Percentiles rank a stretch among this genome's conserved stretches.
Evolutionary conservation across 2,888 invertebrate genomes (phyloP).

Genomic region (Drosophila gaucha): DNA sequence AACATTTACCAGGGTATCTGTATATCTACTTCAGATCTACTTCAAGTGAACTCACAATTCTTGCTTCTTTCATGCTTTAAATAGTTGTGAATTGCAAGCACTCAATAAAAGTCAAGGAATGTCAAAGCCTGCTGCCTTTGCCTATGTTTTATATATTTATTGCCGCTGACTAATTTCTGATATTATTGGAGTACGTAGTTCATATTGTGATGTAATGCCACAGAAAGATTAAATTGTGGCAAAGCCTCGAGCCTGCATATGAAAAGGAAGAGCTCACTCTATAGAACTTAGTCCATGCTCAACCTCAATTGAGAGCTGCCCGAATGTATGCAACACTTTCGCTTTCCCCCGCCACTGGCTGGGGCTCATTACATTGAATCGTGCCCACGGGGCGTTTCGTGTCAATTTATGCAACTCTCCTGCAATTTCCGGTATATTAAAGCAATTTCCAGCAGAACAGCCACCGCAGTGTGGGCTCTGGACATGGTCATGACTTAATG

Average conservation of each 20-base stretch:
- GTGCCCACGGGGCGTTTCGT: conserved; percentile 81
- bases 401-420: conserved; percentile 82
- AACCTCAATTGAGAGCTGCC: background rate
- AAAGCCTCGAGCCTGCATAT: background rate
- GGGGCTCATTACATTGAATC: conserved; percentile 68
- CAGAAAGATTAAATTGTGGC: background rate
- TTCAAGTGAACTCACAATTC: too few species aligned
- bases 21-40: background rate
- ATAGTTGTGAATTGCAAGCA: background rate
- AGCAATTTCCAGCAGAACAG: conserved; percentile 74
- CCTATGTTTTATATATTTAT: background rate
- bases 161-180: too few species aligned
- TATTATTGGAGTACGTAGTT: too few species aligned
- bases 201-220: too few species aligned
- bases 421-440: conserved; percentile 80
- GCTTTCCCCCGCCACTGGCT: conserved; percentile 18
- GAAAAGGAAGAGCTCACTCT: background rate
- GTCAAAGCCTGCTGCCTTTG: background rate
- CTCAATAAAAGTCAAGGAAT: background rate
- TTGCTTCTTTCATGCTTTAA: background rate
- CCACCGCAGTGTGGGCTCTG: conserved; percentile 30
- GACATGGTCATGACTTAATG: conserved; percentile 63
- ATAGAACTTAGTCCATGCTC: background rate
- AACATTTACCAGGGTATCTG: too few species aligned
- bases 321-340: conserved; percentile 44